phyloP scores from a whole-genome alignment of 2,113 vertebrate species.

The Riparia riparia region DNA sequence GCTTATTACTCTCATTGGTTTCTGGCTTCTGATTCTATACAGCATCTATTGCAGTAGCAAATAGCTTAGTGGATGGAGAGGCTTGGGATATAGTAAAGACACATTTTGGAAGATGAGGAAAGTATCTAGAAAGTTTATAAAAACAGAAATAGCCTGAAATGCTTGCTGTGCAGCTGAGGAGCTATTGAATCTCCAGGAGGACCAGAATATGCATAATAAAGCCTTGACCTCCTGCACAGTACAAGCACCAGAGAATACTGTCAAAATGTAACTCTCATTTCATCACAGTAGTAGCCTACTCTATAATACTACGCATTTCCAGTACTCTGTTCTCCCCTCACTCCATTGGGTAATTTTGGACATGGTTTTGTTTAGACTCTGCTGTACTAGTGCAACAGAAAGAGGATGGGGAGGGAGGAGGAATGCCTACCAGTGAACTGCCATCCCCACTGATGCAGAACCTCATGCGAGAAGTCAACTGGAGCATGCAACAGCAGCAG shows the following conservation, averaged over 20 bases:
- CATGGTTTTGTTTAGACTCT: neutral
- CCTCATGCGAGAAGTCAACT: slow-evolving; percentile 37
- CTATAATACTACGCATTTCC: slow-evolving; percentile 12
- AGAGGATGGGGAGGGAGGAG: neutral
- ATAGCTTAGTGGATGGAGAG: neutral
- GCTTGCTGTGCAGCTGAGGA: neutral
- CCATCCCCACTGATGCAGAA: slow-evolving; percentile 8
- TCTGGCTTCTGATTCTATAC: neutral
- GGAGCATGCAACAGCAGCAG: slow-evolving; percentile 50
- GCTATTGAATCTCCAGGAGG: neutral
- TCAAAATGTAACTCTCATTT: neutral
- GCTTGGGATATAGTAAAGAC: neutral
- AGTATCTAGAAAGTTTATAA: neutral
- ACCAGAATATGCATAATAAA: neutral
- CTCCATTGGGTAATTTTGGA: neutral
- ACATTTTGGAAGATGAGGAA: neutral
- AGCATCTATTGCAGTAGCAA: neutral
- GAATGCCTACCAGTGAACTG: neutral
- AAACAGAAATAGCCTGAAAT: neutral
- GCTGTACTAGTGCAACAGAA: neutral
- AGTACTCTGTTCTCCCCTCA: neutral
- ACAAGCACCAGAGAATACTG: neutral
- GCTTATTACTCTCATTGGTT: neutral
- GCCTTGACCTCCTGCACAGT: neutral
- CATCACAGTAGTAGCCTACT: neutral